These are phyloP conservation scores for Oncorhynchus kisutch DNA, from an alignment of 2,113 vertebrate species.

Conservation along the genomic window DNA sequence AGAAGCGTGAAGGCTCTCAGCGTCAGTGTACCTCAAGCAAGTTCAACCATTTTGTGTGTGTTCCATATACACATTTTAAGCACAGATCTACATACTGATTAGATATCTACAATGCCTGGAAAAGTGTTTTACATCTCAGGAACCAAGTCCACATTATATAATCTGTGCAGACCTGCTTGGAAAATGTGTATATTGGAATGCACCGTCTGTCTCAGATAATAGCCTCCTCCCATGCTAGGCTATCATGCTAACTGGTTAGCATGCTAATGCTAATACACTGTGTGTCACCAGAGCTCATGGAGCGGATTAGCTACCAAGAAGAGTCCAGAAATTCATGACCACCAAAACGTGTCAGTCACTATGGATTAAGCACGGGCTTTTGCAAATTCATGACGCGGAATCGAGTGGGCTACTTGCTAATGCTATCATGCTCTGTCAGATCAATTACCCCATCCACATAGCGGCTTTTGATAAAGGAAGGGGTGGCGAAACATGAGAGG, in stretches of 20 bases:
- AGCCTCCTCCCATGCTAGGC: slow-evolving; percentile 18
- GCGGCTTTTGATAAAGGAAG: slow-evolving; percentile 38
- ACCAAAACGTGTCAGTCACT: slow-evolving; percentile 64
- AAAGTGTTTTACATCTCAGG: too few relatives aligned
- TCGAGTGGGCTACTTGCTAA: slow-evolving; percentile 54
- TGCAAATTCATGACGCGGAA: slow-evolving; percentile 70
- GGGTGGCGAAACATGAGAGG: slow-evolving; percentile 34
- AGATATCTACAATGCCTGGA: too few relatives aligned
- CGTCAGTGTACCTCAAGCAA: not conserved
- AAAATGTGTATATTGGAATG: too few relatives aligned
- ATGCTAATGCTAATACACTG: slow-evolving; percentile 45
- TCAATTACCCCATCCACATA: slow-evolving; percentile 58
- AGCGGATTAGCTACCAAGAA: slow-evolving; percentile 62
- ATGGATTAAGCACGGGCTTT: slow-evolving; percentile 64
- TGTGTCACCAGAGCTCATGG: slow-evolving; percentile 43
- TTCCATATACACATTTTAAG: too few relatives aligned
- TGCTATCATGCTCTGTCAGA: slow-evolving; percentile 59
- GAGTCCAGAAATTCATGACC: slow-evolving; percentile 36
- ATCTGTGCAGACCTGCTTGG: too few relatives aligned
- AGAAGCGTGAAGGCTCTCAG: not conserved
- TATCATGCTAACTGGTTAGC: slow-evolving; percentile 14
- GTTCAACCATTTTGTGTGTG: not conserved
- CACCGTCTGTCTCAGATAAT: not conserved
- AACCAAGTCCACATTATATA: too few relatives aligned
- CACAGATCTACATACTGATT: too few relatives aligned